phyloP scores from a whole-genome alignment of 2,888 invertebrate species.

The Podabrus alpinus region DNA sequence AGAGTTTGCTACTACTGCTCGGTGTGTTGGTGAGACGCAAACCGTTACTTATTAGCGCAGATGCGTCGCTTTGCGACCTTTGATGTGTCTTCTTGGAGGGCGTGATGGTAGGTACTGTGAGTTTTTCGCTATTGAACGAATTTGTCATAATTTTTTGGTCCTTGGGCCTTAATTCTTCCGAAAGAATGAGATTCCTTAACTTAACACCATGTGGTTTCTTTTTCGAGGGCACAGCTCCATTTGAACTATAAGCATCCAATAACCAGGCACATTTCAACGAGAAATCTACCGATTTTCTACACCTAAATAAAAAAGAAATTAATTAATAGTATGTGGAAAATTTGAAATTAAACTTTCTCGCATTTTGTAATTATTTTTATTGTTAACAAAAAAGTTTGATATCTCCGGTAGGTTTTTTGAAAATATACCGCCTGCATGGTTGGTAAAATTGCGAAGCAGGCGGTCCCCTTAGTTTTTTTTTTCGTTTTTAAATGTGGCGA shows the following conservation, averaged over 20 bases:
- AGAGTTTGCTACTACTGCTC: constrained; percentile 61
- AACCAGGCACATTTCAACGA: constrained; percentile 96
- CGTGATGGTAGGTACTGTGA: constrained; percentile 52
- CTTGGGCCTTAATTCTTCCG: constrained; percentile 62
- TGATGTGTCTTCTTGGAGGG: constrained; percentile 78
- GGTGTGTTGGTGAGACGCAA: constrained; percentile 36
- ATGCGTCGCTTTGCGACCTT: constrained; percentile 81
- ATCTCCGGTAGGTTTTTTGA: no score
- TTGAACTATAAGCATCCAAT: constrained; percentile 89
- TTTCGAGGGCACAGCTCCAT: constrained; percentile 67
- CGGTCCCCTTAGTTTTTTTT: not conserved
- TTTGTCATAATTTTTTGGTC: constrained; percentile 36
- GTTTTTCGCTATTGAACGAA: constrained; percentile 34
- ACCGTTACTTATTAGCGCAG: constrained; percentile 63
- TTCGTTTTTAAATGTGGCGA: not conserved
- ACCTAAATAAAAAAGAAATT: constrained; percentile 60
- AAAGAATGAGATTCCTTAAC: constrained; percentile 73
- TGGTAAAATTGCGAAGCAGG: no score
- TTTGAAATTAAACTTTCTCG: no score
- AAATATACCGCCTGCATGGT: no score
- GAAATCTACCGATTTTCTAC: constrained; percentile 93
- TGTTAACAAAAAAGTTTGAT: no score
- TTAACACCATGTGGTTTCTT: constrained; percentile 77
- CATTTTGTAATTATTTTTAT: no score
- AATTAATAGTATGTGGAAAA: not conserved